These are phyloP conservation scores for Drosophila tristis DNA, from an alignment of 1,140 invertebrate species.

Conservation along the genomic window DNA sequence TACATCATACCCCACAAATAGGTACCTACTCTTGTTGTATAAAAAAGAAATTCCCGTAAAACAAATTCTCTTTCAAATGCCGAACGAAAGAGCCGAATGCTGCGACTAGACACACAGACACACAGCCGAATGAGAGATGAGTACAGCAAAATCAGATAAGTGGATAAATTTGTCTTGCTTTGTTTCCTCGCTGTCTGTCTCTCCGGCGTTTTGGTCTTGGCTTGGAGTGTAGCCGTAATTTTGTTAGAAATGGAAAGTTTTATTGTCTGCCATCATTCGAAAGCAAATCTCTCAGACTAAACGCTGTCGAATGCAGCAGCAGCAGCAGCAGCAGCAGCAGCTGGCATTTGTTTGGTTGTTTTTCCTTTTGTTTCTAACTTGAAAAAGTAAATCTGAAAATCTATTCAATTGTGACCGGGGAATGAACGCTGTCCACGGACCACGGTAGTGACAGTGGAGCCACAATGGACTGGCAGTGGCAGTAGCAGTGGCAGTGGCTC, in stretches of 20 bases:
- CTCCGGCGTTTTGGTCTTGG: too few relatives aligned
- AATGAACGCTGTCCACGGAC: slow-evolving; percentile 7
- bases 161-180: slow-evolving; percentile 72
- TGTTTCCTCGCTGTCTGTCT: slow-evolving; percentile 36
- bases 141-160: slow-evolving; percentile 51
- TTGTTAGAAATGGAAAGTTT: slow-evolving; percentile 80
- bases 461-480: slow-evolving; percentile 31
- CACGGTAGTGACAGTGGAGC: slow-evolving; percentile 8
- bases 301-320: slow-evolving; percentile 61
- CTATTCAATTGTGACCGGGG: slow-evolving; percentile 65
- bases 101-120: neutral
- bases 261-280: slow-evolving; percentile 67
- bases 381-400: slow-evolving; percentile 61
- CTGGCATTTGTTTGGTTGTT: slow-evolving; percentile 31
- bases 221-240: slow-evolving; percentile 50
- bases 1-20: too few relatives aligned
- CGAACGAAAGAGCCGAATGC: too few relatives aligned
- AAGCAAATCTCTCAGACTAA: slow-evolving; percentile 73
- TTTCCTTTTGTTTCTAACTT: slow-evolving; percentile 63
- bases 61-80: slow-evolving; percentile 36
- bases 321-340: slow-evolving; percentile 24
- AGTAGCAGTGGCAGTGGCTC: neutral
- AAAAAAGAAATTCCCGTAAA: slow-evolving; percentile 32
- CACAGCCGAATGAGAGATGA: slow-evolving; percentile 8
- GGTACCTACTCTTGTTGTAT: too few relatives aligned